Evolutionary conservation across 2,797 vertebrate species (phyloP), one percentile per base, ranked within the genome.

Genomic region (Sebastes taczanowskii): DNA sequence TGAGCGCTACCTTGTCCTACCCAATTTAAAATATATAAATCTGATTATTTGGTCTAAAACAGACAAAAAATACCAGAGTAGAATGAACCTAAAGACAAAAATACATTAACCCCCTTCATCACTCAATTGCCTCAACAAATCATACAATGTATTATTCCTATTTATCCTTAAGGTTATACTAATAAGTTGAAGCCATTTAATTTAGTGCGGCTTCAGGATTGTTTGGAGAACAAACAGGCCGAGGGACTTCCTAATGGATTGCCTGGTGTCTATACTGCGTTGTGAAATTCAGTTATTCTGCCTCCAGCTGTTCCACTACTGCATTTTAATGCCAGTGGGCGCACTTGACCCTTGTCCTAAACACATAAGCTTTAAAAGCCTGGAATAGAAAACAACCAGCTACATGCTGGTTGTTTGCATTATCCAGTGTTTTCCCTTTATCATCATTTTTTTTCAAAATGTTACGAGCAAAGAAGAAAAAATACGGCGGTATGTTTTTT

Each of bases 301-400:
- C 69, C 25, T 81, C 80, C 66, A 85, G 79, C 81, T 71, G 85
- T 74, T 86, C 67, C 46, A 30, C 53, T 74, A 16, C 65, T 80
- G 68, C 72, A 76, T 83, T 87, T 87, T 76, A 77, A 83, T 84
- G 65, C 84, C 70, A 56, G 30, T 63, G 69, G 81, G 65, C 65
- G 68, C 35, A 78, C 73, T 88, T 88, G 84, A 90, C 79, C 66
- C 35, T 70, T 77, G 64, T 64, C 42, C 55, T 52, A 60, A 42
- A 73, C 38, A 64, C 56, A 84, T 25, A 70, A n/a, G 13, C 64
- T 77, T 59, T 68, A 62, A 82, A 83, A 86, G 46, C 72, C 32
- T 5, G 22, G 55, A 66, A 73, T 64, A 81, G 55, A 71, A 67
- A 52, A 69, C 55, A 56, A 22, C 30, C 60, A 59, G 46, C 32